These are phyloP conservation scores for Labia minor DNA, from an alignment of 2,888 invertebrate genomes.

Conservation along the genomic window DNA sequence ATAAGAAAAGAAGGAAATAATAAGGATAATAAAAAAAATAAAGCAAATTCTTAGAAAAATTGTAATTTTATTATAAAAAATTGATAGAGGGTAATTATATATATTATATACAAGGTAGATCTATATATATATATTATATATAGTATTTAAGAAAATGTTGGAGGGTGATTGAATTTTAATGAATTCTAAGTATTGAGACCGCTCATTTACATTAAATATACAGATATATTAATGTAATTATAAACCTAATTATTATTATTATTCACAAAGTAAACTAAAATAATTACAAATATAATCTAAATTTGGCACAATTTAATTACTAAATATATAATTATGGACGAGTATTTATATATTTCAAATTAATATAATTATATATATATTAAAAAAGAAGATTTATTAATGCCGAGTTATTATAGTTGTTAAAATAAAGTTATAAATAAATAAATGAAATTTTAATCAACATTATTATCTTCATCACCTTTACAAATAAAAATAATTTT, in stretches of 20 bases:
- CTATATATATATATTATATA: too few relatives aligned
- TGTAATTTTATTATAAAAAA: too few relatives aligned
- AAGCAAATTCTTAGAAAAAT: too few relatives aligned
- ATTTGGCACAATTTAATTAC: neutral
- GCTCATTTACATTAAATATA: conserved; percentile 4
- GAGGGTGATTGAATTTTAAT: too few relatives aligned
- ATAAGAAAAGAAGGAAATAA: too few relatives aligned
- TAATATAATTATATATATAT: neutral
- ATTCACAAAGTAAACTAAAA: neutral
- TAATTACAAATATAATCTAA: neutral
- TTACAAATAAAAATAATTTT: too few relatives aligned
- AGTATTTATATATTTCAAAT: too few relatives aligned
- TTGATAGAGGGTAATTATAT: too few relatives aligned
- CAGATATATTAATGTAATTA: neutral
- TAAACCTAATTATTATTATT: neutral
- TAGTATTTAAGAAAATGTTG: too few relatives aligned
- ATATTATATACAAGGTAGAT: too few relatives aligned
- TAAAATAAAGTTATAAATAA: neutral
- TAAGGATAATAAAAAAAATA: too few relatives aligned
- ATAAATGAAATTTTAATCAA: neutral
- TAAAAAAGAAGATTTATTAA: neutral
- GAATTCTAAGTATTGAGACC: neutral
- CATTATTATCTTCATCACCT: too few relatives aligned
- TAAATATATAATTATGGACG: neutral
- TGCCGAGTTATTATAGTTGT: neutral